Evolutionary conservation across 2,113 vertebrate genomes (phyloP).

Genomic region (Barbus barbus): DNA sequence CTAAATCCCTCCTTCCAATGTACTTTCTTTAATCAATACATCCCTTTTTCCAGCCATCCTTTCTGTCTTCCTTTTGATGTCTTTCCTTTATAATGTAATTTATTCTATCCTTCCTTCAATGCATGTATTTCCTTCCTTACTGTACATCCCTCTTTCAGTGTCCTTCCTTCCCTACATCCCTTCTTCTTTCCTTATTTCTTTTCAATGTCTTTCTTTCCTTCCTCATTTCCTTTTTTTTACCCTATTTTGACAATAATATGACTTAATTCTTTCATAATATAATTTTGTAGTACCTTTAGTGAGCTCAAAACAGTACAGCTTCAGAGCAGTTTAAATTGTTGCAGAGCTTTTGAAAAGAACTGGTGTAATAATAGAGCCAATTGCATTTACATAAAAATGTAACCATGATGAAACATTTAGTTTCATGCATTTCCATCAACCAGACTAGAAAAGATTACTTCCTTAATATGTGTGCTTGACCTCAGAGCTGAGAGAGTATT

Average conservation of each 20-base stretch:
- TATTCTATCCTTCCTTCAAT: neutral
- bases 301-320: slow-evolving; percentile 6
- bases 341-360: slow-evolving; percentile 2
- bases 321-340: neutral
- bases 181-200: neutral
- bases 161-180: neutral
- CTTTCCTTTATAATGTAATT: neutral
- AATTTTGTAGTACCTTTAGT: neutral
- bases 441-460: slow-evolving; percentile 26
- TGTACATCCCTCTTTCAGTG: neutral
- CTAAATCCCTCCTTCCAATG: neutral
- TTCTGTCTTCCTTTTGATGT: neutral
- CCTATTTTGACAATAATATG: neutral
- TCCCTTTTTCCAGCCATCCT: neutral
- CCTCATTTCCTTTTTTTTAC: neutral
- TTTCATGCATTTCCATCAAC: slow-evolving; percentile 8
- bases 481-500: slow-evolving; percentile 43
- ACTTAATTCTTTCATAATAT: neutral
- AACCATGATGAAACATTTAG: slow-evolving; percentile 7
- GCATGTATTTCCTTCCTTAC: too few species aligned
- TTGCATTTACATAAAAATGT: neutral
- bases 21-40: neutral
- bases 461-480: slow-evolving; percentile 34
- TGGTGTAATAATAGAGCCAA: neutral
- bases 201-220: neutral